Percentiles rank a stretch among this genome's conserved stretches.
These are phyloP conservation scores for Pachypanchax playfairii DNA, from an alignment of 2,113 vertebrate genomes.

Conservation along the genomic window DNA sequence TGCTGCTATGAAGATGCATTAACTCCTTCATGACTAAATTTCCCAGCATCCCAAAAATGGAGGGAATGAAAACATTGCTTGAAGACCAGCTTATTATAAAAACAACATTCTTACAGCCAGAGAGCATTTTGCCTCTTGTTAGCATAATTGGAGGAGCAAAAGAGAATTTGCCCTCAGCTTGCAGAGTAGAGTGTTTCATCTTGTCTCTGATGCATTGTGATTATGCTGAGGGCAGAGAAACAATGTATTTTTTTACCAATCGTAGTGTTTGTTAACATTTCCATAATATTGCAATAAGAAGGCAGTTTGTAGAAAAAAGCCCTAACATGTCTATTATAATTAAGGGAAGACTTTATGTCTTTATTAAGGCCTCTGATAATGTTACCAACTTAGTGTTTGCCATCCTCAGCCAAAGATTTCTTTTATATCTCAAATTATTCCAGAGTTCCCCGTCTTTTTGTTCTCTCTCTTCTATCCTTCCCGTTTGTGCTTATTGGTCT, in stretches of 20 bases:
- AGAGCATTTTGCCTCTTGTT: conserved; percentile 71
- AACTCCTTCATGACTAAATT: conserved; percentile 40
- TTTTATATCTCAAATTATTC: conserved; percentile 25
- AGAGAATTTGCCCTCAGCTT: conserved; percentile 74
- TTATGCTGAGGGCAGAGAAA: conserved; percentile 64
- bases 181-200: conserved; percentile 67
- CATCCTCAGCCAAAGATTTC: conserved; percentile 55
- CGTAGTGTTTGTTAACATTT: conserved; percentile 71
- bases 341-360: conserved; percentile 66
- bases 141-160: conserved; percentile 77
- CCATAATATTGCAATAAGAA: conserved; percentile 71
- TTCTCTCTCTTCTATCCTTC: conserved; percentile 27
- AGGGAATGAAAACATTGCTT: conserved; percentile 58
- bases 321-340: conserved; percentile 73
- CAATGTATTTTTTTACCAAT: conserved; percentile 63
- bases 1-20: conserved; percentile 26
- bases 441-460: conserved; percentile 19
- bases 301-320: conserved; percentile 57
- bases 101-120: conserved; percentile 56
- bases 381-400: conserved; percentile 59
- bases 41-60: conserved; percentile 34
- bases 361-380: conserved; percentile 65
- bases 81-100: conserved; percentile 66
- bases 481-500: conserved; percentile 27
- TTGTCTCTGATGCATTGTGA: conserved; percentile 67